These are phyloP conservation scores for Dioctria rufipes DNA, from an alignment of 2,888 invertebrate species.

Conservation along the genomic window DNA sequence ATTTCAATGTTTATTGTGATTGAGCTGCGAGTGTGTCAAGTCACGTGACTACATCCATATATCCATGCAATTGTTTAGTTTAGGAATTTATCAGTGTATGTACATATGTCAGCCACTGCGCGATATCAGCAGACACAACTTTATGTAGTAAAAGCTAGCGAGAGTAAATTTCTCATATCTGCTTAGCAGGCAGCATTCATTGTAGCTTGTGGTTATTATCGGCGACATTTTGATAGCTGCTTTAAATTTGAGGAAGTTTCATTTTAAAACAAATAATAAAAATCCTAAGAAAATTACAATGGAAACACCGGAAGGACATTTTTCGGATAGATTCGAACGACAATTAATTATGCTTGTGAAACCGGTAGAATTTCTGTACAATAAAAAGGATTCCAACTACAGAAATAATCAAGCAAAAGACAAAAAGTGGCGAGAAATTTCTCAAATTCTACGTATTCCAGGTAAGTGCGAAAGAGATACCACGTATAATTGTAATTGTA, in stretches of 20 bases:
- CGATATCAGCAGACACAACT: too few species aligned
- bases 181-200: not conserved
- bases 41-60: too few species aligned
- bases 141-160: not conserved
- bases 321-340: slow-evolving; percentile 65
- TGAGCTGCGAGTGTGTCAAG: too few species aligned
- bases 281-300: not conserved
- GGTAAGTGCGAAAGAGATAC: slow-evolving; percentile 61
- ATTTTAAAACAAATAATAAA: not conserved
- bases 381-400: slow-evolving; percentile 67
- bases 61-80: not conserved
- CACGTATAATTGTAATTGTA: not conserved
- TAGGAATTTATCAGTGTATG: not conserved
- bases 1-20: too few species aligned
- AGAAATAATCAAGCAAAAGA: slow-evolving; percentile 66
- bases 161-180: not conserved
- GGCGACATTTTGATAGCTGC: not conserved
- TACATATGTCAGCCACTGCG: not conserved
- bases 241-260: not conserved
- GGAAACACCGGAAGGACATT: not conserved
- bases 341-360: slow-evolving; percentile 67
- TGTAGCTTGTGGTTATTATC: slow-evolving; percentile 5
- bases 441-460: slow-evolving; percentile 66
- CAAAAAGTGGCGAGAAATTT: slow-evolving; percentile 66
- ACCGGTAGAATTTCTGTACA: slow-evolving; percentile 67